A percentile compares a stretch with the other conserved stretches of the same genome.
phyloP scores from a whole-genome alignment of 2,113 vertebrate species.

The Phaethornis superciliosus region DNA sequence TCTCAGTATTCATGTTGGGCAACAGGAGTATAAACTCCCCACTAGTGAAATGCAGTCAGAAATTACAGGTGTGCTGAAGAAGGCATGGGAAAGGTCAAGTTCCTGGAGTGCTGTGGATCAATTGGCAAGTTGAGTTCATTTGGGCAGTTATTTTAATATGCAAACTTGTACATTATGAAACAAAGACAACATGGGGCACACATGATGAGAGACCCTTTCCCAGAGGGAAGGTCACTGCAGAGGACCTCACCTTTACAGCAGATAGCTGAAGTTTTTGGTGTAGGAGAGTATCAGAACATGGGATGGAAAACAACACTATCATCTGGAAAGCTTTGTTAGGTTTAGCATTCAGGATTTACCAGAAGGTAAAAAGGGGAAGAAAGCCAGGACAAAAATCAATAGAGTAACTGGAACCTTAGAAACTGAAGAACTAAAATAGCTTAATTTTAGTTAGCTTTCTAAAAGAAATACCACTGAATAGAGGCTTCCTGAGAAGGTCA shows the following conservation, averaged over 20 bases:
- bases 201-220: neutral
- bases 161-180: neutral
- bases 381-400: neutral
- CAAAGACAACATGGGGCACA: neutral
- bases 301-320: neutral
- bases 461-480: neutral
- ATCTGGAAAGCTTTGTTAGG: neutral
- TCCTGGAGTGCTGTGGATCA: neutral
- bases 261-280: neutral
- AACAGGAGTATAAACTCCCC: neutral
- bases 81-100: conserved; percentile 5
- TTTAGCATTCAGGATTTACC: neutral
- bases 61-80: neutral
- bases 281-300: neutral
- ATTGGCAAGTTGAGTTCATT: neutral
- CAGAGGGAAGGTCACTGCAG: neutral
- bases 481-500: neutral
- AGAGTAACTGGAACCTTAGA: neutral
- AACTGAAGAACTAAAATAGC: neutral
- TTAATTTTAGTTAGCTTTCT: neutral
- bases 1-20: neutral
- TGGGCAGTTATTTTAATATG: neutral
- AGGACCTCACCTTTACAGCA: neutral
- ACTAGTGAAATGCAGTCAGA: neutral
- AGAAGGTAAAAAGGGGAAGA: neutral